A percentile compares a stretch with the other conserved stretches of the same genome.
Conservation (phyloP, 2,888 invertebrate genomes). For the Leptinotarsa tumamoca region DNA sequence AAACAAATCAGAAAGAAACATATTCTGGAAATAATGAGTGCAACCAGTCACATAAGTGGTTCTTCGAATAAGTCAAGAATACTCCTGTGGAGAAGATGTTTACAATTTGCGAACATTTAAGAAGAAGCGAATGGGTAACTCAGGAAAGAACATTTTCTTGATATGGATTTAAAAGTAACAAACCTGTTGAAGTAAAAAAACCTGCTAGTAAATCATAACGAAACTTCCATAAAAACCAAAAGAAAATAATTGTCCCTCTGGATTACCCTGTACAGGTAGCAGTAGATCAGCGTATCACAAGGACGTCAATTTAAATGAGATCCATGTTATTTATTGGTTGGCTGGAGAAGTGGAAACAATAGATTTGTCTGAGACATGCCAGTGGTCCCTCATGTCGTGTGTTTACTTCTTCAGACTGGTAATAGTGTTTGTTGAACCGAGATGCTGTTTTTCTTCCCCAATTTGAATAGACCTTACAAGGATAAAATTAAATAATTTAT, state of each 20-base stretch:
- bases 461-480: constrained; percentile 50
- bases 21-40: not conserved
- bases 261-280: not conserved
- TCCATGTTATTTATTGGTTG: constrained; percentile 63
- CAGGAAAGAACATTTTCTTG: too few relatives aligned
- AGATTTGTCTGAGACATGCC: constrained; percentile 64
- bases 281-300: constrained; percentile 52
- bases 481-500: constrained; percentile 50
- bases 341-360: constrained; percentile 63
- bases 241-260: not conserved
- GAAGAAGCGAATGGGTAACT: too few relatives aligned
- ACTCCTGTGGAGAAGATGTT: too few relatives aligned
- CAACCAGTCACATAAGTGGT: too few relatives aligned
- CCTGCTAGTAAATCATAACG: too few relatives aligned
- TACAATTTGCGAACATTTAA: too few relatives aligned
- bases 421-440: constrained; percentile 39
- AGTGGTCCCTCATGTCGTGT: constrained; percentile 59
- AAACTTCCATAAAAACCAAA: too few relatives aligned
- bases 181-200: too few relatives aligned
- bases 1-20: not conserved
- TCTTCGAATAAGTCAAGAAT: too few relatives aligned
- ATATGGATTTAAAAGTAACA: too few relatives aligned
- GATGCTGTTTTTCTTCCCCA: constrained; percentile 24
- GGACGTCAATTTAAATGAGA: constrained; percentile 63
- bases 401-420: constrained; percentile 43